phyloP scores from a whole-genome alignment of 2,797 vertebrate genomes.

The Megalops cyprinoides region DNA sequence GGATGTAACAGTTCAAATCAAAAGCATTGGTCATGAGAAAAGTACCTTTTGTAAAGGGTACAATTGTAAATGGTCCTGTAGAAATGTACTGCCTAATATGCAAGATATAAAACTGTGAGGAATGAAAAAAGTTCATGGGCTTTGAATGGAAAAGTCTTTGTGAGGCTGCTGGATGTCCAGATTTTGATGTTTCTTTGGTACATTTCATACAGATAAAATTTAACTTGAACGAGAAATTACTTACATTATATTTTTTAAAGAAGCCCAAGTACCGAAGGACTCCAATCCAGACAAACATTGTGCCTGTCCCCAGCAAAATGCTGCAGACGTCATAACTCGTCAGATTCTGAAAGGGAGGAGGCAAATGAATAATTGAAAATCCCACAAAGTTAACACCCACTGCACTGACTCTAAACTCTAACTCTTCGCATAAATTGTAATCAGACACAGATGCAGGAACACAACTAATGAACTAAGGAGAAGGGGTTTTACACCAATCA shows the following conservation, averaged over 20 bases:
- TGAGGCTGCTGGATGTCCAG: not conserved
- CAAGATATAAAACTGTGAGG: too few relatives aligned
- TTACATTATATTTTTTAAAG: constrained; percentile 97
- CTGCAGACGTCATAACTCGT: constrained; percentile 92
- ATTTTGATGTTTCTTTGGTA: not conserved
- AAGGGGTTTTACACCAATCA: too few relatives aligned
- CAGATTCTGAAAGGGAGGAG: constrained; percentile 74
- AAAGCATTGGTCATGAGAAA: too few relatives aligned
- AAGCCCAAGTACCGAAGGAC: constrained; percentile 94
- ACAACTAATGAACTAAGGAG: too few relatives aligned
- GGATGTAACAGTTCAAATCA: too few relatives aligned
- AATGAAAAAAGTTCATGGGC: too few relatives aligned
- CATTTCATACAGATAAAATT: not conserved
- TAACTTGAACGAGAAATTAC: constrained; percentile 39
- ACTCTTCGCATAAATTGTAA: not conserved
- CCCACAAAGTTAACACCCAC: too few relatives aligned
- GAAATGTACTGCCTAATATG: not conserved
- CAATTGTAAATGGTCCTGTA: not conserved
- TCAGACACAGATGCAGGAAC: not conserved
- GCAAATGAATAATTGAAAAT: not conserved
- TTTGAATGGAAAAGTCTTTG: too few relatives aligned
- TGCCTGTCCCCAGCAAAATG: constrained; percentile 90
- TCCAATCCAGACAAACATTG: constrained; percentile 92
- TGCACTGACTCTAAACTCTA: too few relatives aligned
- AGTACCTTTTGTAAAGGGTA: too few relatives aligned